Percentiles rank a stretch among this genome's conserved stretches.
phyloP scores from a whole-genome alignment of 2,888 invertebrate genomes.

The Melanotus villosus region DNA sequence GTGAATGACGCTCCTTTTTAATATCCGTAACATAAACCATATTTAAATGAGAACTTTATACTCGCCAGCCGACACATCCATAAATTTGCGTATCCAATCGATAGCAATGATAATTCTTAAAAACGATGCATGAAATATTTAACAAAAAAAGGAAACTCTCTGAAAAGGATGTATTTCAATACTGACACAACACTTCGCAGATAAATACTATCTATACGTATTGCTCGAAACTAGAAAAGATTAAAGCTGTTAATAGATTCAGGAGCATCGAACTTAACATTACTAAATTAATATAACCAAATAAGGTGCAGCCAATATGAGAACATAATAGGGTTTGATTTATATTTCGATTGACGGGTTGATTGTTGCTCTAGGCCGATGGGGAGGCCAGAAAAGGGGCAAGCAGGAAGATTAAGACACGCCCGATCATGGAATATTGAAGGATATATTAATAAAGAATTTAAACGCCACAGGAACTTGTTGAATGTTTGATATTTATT shows the following conservation, averaged over 20 bases:
- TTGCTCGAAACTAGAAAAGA: too few species aligned
- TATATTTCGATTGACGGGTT: neutral
- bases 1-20: conserved; percentile 1
- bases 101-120: conserved; percentile 17
- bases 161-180: conserved; percentile 8
- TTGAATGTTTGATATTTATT: conserved; percentile 1
- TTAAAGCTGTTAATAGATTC: too few species aligned
- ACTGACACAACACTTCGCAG: conserved; percentile 14
- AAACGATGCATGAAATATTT: too few species aligned
- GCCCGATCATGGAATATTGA: conserved; percentile 7
- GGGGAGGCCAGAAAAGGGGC: conserved; percentile 15
- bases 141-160: conserved; percentile 13
- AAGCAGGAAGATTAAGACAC: conserved; percentile 2
- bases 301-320: conserved; percentile 12
- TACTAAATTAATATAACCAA: too few species aligned
- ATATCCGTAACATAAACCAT: conserved; percentile 17
- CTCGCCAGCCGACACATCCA: conserved; percentile 26
- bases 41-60: conserved; percentile 23
- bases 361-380: neutral
- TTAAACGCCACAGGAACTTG: neutral
- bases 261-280: too few species aligned
- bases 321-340: conserved; percentile 6
- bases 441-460: conserved; percentile 13
- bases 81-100: conserved; percentile 25
- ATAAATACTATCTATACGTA: too few species aligned